Percentiles rank a stretch among this genome's conserved stretches.
phyloP scores from a whole-genome alignment of 2,888 invertebrate genomes.

The Lasioglossum oenotherae region DNA sequence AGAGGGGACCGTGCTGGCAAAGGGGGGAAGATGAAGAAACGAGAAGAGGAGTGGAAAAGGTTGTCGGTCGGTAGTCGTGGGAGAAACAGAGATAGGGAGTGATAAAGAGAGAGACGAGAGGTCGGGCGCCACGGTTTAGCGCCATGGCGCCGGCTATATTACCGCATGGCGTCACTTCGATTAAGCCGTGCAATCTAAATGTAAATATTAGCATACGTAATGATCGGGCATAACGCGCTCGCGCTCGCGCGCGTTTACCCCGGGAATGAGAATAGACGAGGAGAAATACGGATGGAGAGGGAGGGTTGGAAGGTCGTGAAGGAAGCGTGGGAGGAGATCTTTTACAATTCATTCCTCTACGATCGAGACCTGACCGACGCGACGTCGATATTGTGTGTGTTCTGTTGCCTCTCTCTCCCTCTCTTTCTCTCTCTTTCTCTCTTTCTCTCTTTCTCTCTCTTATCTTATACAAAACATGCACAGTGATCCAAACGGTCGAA shows the following conservation, averaged over 20 bases:
- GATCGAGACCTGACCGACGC: constrained; percentile 26
- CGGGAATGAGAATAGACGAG: constrained; percentile 72
- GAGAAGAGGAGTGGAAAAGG: constrained; percentile 23
- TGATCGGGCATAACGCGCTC: constrained; percentile 76
- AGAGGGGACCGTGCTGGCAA: background rate
- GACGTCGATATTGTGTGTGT: background rate
- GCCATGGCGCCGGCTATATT: constrained; percentile 83
- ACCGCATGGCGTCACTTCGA: constrained; percentile 83
- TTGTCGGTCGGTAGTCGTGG: constrained; percentile 27
- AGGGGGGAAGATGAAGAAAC: background rate
- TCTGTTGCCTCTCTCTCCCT: background rate
- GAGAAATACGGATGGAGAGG: background rate
- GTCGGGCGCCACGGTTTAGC: constrained; percentile 78
- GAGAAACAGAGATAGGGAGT: constrained; percentile 5
- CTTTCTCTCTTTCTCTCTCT: background rate
- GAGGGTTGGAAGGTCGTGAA: constrained; percentile 54
- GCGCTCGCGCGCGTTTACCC: constrained; percentile 19
- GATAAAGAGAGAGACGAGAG: constrained; percentile 44
- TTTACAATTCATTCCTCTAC: constrained; percentile 45
- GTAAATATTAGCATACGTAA: constrained; percentile 83
- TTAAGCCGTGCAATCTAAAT: constrained; percentile 83
- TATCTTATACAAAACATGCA: background rate
- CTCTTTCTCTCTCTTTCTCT: too few species aligned
- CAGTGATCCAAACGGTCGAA: too few species aligned
- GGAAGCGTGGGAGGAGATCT: constrained; percentile 42